These are phyloP conservation scores for Scrobipalpa atriplicella DNA, from an alignment of 2,888 invertebrate genomes.

Conservation along the genomic window DNA sequence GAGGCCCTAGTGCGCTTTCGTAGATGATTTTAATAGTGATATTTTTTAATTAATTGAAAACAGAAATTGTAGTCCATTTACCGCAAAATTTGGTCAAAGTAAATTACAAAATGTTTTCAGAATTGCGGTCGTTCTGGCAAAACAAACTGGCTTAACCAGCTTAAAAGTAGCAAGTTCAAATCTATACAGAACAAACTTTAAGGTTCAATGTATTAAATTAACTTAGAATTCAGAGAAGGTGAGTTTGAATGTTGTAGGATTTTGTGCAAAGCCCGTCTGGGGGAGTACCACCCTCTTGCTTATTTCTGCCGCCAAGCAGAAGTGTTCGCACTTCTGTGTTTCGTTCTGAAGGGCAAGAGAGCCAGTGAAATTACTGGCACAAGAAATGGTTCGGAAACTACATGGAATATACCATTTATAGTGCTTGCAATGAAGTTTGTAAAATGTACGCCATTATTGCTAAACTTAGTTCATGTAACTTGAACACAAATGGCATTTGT, in stretches of 20 bases:
- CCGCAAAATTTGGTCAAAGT: background rate
- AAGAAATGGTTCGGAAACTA: too few relatives aligned
- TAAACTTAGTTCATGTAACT: too few relatives aligned
- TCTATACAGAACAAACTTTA: background rate
- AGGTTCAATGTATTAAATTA: constrained; percentile 6
- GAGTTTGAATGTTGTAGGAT: too few relatives aligned
- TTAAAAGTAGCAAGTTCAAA: background rate
- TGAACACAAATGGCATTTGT: too few relatives aligned
- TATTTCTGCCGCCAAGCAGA: too few relatives aligned
- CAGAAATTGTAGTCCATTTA: background rate
- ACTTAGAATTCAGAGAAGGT: too few relatives aligned
- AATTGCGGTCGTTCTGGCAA: background rate
- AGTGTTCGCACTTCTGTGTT: too few relatives aligned
- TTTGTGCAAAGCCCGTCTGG: too few relatives aligned
- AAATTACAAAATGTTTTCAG: background rate
- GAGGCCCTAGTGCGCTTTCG: background rate
- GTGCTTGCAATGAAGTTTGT: background rate
- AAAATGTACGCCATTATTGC: too few relatives aligned
- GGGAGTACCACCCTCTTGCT: too few relatives aligned
- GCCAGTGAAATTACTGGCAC: too few relatives aligned
- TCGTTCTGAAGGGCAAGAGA: too few relatives aligned
- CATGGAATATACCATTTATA: background rate
- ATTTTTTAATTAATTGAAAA: background rate
- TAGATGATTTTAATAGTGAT: background rate
- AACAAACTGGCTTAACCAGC: background rate